These are phyloP conservation scores for human (Homo sapiens) DNA, from an alignment of 2,113 vertebrate genomes.

Conservation along the genomic window DNA sequence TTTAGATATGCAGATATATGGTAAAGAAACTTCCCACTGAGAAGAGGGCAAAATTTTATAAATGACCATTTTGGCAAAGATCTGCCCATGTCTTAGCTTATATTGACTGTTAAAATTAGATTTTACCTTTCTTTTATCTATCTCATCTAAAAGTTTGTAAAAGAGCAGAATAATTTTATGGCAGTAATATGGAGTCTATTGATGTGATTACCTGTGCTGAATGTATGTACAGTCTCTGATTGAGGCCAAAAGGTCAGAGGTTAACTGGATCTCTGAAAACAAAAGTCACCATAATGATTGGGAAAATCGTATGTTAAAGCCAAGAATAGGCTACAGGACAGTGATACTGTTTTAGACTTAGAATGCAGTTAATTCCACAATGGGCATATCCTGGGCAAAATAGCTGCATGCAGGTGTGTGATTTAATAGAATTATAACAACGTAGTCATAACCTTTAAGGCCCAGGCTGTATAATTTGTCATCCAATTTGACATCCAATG, in stretches of 20 bases:
- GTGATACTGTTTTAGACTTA: not conserved
- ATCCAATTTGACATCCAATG: not conserved
- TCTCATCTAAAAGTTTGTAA: not conserved
- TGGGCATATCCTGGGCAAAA: not conserved
- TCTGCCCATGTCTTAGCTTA: not conserved
- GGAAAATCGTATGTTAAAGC: not conserved
- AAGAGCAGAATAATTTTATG: not conserved
- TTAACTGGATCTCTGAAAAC: not conserved
- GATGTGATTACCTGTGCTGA: not conserved
- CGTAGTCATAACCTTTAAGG: not conserved
- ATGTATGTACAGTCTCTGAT: not conserved
- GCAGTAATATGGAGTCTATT: not conserved
- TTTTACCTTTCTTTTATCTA: not conserved
- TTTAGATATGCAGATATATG: not conserved
- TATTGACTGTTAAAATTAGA: not conserved
- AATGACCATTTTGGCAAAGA: not conserved
- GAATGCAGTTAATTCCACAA: too few relatives aligned
- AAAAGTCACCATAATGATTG: not conserved
- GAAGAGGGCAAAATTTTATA: not conserved
- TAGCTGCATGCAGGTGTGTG: fast-evolving
- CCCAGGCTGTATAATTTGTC: not conserved
- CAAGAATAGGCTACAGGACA: not conserved
- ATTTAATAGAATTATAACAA: not conserved
- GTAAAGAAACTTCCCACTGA: not conserved
- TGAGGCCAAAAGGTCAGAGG: not conserved